Percentiles rank a stretch among this genome's conserved stretches.
These are phyloP conservation scores for Hippoglossus hippoglossus DNA, from an alignment of 2,797 vertebrate genomes.

Conservation along the genomic window DNA sequence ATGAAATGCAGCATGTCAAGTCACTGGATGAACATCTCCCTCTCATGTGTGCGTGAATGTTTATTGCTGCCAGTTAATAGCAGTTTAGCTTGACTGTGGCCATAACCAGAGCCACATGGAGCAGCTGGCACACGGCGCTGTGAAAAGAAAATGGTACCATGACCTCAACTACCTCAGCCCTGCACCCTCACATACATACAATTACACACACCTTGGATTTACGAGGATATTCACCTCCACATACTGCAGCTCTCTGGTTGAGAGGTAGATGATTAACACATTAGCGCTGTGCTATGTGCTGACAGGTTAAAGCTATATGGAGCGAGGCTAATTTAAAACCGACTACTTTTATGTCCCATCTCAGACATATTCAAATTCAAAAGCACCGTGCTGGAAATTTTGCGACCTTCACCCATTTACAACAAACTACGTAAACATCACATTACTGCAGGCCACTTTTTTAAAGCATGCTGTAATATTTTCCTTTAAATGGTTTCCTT, in stretches of 20 bases:
- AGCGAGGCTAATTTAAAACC: neutral
- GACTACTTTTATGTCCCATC: neutral
- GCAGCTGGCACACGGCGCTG: conserved; percentile 55
- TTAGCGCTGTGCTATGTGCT: conserved; percentile 30
- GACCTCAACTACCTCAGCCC: conserved; percentile 22
- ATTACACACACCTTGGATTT: neutral
- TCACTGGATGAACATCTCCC: conserved; percentile 37
- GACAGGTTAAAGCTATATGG: conserved; percentile 6
- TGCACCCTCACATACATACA: neutral
- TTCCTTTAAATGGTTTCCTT: neutral
- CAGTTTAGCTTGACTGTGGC: conserved; percentile 53
- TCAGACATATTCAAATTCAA: neutral
- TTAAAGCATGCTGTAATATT: too few relatives aligned
- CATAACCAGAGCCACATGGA: conserved; percentile 75
- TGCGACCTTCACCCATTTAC: too few relatives aligned
- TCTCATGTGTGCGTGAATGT: conserved; percentile 24
- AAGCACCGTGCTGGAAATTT: neutral
- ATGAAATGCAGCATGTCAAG: conserved; percentile 57
- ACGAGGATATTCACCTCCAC: neutral
- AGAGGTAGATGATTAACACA: conserved; percentile 31
- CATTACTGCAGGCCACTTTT: neutral
- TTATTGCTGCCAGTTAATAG: conserved; percentile 53
- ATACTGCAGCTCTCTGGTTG: too few relatives aligned
- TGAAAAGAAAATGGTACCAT: conserved; percentile 25
- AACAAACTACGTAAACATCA: neutral